Conservation (phyloP, 2,888 invertebrate species). For the Eutolmus rufibarbis region DNA sequence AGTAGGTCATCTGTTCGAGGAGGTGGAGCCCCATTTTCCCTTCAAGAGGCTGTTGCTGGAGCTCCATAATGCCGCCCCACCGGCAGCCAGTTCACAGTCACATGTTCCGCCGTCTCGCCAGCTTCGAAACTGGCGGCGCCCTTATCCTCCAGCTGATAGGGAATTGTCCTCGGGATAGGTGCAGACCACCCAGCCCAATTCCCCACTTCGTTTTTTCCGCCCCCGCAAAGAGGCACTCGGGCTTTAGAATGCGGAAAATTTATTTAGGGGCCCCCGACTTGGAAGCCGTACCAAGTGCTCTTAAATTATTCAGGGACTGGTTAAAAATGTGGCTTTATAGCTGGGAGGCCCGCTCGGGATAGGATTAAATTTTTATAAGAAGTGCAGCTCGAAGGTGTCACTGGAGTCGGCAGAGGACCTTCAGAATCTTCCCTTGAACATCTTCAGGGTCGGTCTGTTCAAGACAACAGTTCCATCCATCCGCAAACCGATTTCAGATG, state of each 20-base stretch:
- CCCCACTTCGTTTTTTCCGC: background rate
- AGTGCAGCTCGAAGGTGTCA: conserved; percentile 22
- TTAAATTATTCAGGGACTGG: conserved; percentile 17
- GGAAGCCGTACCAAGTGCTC: background rate
- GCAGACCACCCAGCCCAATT: background rate
- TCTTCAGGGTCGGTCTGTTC: background rate
- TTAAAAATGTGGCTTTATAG: conserved; percentile 36
- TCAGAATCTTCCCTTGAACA: background rate
- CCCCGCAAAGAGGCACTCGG: conserved; percentile 17
- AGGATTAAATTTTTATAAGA: conserved; percentile 33
- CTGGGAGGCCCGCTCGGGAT: background rate
- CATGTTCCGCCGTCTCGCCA: conserved; percentile 4
- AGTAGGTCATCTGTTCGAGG: conserved; percentile 20
- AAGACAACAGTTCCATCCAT: background rate
- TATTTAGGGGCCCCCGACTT: conserved; percentile 11
- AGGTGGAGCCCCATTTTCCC: background rate
- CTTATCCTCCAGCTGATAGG: conserved; percentile 23
- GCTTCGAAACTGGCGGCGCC: background rate
- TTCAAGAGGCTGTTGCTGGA: conserved; percentile 20
- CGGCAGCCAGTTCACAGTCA: background rate
- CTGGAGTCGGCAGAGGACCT: background rate
- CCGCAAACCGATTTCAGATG: background rate
- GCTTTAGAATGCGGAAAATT: conserved; percentile 36
- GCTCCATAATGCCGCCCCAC: background rate
- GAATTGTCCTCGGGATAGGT: conserved; percentile 19